Conservation (phyloP, 2,888 invertebrate species). For the Neoitamus cyanurus region DNA sequence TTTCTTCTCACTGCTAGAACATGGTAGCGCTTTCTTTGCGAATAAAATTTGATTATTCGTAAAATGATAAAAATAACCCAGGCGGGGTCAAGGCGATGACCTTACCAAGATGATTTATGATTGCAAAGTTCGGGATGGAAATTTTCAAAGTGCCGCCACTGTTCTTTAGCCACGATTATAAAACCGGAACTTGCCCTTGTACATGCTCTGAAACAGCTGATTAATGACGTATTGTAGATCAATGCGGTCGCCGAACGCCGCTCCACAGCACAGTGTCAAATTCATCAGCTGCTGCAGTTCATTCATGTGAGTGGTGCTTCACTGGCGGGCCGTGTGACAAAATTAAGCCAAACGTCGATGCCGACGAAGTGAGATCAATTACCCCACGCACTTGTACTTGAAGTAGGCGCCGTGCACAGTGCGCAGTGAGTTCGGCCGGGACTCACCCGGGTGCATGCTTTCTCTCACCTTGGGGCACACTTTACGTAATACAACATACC, state of each 20-base stretch:
- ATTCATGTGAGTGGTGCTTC: not conserved
- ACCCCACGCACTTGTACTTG: not conserved
- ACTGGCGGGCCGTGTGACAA: too few relatives aligned
- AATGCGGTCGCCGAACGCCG: too few relatives aligned
- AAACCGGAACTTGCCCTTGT: not conserved
- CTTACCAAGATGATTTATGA: too few relatives aligned
- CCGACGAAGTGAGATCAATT: not conserved
- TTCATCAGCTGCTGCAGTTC: not conserved
- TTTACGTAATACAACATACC: not conserved
- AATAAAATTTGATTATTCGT: too few relatives aligned
- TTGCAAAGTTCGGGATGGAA: too few relatives aligned
- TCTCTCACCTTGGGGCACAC: not conserved
- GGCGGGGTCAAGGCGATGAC: too few relatives aligned
- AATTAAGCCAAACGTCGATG: not conserved
- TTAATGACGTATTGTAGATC: not conserved
- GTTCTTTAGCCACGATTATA: too few relatives aligned
- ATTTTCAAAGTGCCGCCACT: not conserved
- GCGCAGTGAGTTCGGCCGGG: not conserved
- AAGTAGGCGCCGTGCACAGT: not conserved
- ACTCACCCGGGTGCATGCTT: not conserved
- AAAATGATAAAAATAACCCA: too few relatives aligned
- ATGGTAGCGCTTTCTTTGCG: too few relatives aligned
- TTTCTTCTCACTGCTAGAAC: too few relatives aligned
- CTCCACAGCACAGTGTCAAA: too few relatives aligned
- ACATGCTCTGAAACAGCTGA: not conserved